Percentiles rank a stretch among this genome's conserved stretches.
These are phyloP conservation scores for Lithophane ornitopus DNA, from an alignment of 2,888 invertebrate species.

Conservation along the genomic window DNA sequence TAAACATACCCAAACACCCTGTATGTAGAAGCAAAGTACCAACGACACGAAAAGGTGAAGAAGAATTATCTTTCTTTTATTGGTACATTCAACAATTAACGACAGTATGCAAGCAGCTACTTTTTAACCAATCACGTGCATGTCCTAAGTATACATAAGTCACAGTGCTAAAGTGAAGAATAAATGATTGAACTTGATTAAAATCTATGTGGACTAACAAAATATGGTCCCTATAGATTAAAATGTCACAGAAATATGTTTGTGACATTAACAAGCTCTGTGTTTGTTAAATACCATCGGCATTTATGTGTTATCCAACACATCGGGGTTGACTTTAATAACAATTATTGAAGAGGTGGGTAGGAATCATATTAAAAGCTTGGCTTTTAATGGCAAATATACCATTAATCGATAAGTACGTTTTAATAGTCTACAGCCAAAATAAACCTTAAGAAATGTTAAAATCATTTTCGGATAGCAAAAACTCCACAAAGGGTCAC, in stretches of 20 bases:
- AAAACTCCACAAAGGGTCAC: background rate
- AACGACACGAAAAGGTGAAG: too few relatives aligned
- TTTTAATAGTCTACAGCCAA: background rate
- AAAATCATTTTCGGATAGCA: background rate
- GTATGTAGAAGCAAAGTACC: too few relatives aligned
- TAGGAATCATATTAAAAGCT: background rate
- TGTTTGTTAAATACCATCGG: slow-evolving; percentile 40
- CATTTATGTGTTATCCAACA: slow-evolving; percentile 27
- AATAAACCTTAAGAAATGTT: background rate
- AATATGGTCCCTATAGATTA: background rate
- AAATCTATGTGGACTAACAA: background rate
- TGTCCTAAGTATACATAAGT: too few relatives aligned
- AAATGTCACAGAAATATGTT: background rate
- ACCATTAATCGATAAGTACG: background rate
- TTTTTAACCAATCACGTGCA: background rate
- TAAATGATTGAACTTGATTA: background rate
- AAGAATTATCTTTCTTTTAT: too few relatives aligned
- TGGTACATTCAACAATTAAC: too few relatives aligned
- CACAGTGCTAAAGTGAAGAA: background rate
- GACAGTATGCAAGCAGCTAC: too few relatives aligned
- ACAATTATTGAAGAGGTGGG: slow-evolving; percentile 2
- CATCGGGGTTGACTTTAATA: slow-evolving; percentile 27
- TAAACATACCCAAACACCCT: too few relatives aligned
- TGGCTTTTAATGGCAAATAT: background rate
- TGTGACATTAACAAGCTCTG: slow-evolving; percentile 41